phyloP scores from a whole-genome alignment of 2,888 invertebrate genomes.

The Athetis lepigone region DNA sequence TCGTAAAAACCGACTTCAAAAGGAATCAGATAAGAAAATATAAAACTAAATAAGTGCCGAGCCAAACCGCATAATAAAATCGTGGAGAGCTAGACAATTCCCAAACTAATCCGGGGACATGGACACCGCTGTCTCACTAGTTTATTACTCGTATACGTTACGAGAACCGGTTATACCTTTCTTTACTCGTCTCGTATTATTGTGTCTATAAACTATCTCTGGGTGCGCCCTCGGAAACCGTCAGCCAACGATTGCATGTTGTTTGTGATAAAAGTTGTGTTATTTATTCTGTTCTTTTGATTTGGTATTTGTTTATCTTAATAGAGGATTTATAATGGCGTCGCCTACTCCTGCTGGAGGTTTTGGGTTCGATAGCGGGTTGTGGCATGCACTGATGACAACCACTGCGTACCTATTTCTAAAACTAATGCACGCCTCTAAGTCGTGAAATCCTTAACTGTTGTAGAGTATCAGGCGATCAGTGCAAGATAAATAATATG shows the following conservation, averaged over 20 bases:
- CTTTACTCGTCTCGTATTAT: conserved; percentile 55
- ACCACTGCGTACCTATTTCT: too few species aligned
- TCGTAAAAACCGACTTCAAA: conserved; percentile 19
- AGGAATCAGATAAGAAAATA: conserved; percentile 42
- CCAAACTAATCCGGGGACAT: conserved; percentile 64
- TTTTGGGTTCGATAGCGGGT: too few species aligned
- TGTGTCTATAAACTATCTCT: conserved; percentile 61
- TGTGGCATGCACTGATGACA: too few species aligned
- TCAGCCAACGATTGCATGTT: conserved; percentile 61
- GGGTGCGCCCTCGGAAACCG: conserved; percentile 47
- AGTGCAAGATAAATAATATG: too few species aligned
- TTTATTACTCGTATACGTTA: conserved; percentile 69
- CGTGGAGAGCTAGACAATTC: conserved; percentile 66
- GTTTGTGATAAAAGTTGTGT: conserved; percentile 47
- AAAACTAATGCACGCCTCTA: too few species aligned
- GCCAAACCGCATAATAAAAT: conserved; percentile 61
- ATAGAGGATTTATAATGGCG: too few species aligned
- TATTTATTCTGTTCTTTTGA: conserved; percentile 29
- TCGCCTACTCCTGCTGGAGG: not conserved
- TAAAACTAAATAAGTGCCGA: conserved; percentile 57
- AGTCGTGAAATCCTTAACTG: too few species aligned
- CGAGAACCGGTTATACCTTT: conserved; percentile 53
- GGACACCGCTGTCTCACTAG: conserved; percentile 63
- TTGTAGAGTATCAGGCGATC: too few species aligned
- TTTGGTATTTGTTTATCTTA: too few species aligned